These are phyloP conservation scores for Camponotus fellah DNA, from an alignment of 2,888 invertebrate species.

Conservation along the genomic window DNA sequence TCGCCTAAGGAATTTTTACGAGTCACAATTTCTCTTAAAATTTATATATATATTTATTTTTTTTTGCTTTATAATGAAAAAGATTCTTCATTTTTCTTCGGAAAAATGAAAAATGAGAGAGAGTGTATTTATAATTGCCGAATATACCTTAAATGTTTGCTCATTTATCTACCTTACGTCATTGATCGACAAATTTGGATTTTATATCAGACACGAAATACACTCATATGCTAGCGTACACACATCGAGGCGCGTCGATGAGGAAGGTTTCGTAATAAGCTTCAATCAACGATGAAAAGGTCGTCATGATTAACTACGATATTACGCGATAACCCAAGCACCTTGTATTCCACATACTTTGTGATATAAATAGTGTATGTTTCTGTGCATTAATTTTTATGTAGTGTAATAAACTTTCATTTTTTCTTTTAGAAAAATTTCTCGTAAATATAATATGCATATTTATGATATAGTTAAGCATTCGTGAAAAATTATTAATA, in stretches of 20 bases:
- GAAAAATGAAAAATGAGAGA: neutral
- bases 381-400: neutral
- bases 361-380: neutral
- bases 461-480: neutral
- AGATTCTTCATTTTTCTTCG: neutral
- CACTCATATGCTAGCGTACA: neutral
- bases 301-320: constrained; percentile 32
- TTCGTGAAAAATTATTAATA: neutral
- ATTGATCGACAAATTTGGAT: neutral
- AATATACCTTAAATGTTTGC: neutral
- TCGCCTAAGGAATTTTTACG: neutral
- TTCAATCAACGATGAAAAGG: constrained; percentile 43
- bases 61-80: neutral
- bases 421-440: neutral
- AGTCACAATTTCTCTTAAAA: neutral
- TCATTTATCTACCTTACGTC: neutral
- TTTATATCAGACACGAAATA: neutral
- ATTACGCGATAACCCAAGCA: constrained; percentile 29
- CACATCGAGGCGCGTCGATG: constrained; percentile 30
- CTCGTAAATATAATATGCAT: neutral
- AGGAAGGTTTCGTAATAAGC: constrained; percentile 50
- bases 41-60: neutral
- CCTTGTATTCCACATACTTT: constrained; percentile 2
- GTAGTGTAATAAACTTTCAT: neutral
- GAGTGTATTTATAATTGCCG: neutral